Evolutionary conservation across 2,113 vertebrate species (phyloP).

Genomic region (Origma solitaria): DNA sequence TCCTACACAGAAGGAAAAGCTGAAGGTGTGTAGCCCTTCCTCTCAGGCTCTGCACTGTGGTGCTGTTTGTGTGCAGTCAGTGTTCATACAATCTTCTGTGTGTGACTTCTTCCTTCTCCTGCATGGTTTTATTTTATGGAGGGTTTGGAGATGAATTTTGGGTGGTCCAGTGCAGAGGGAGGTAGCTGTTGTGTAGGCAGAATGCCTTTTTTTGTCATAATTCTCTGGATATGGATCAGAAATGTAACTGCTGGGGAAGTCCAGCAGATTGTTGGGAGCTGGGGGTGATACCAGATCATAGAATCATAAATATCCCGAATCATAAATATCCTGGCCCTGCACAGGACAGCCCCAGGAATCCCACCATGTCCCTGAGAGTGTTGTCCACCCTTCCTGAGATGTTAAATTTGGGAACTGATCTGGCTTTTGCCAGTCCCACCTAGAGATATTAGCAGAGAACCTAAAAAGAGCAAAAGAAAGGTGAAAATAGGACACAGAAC

Average conservation of each 20-base stretch:
- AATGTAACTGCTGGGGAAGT: background rate
- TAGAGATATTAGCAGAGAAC: background rate
- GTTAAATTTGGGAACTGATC: background rate
- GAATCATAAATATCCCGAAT: background rate
- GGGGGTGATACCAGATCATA: background rate
- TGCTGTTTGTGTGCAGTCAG: background rate
- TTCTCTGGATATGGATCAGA: background rate
- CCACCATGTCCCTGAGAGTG: background rate
- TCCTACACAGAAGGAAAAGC: constrained; percentile 79
- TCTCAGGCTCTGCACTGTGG: background rate
- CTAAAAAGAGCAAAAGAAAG: background rate
- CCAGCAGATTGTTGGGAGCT: background rate
- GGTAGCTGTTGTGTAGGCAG: background rate
- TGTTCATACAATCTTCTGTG: background rate
- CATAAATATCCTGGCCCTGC: background rate
- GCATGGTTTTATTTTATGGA: background rate
- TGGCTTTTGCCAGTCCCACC: background rate
- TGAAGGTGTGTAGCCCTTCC: constrained; percentile 72
- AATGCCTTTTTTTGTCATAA: background rate
- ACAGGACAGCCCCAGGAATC: background rate
- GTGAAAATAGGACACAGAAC: background rate
- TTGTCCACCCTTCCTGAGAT: background rate
- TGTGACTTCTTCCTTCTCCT: background rate
- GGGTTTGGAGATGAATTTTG: background rate
- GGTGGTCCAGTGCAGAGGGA: background rate